These are phyloP conservation scores for Magallana nippona DNA, from an alignment of 2,888 invertebrate species.

Conservation along the genomic window DNA sequence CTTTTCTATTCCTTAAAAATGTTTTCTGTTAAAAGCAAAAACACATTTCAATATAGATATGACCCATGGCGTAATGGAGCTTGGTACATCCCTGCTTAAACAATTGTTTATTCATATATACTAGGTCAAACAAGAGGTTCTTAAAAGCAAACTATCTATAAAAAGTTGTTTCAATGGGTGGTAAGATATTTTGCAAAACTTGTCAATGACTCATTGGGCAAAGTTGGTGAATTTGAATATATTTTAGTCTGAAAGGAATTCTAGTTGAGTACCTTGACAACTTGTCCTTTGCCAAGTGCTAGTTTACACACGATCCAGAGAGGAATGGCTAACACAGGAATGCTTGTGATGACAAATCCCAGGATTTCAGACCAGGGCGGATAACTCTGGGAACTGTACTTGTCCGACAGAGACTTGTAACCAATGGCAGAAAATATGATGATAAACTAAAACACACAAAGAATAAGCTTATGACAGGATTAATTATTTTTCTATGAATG, in stretches of 20 bases:
- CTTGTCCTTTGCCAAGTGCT: conserved; percentile 52
- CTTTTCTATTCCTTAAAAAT: neutral
- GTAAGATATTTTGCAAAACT: no score
- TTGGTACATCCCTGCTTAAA: no score
- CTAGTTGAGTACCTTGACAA: conserved; percentile 55
- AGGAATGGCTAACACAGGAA: conserved; percentile 69
- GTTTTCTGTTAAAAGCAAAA: neutral
- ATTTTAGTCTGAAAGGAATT: no score
- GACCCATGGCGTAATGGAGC: no score
- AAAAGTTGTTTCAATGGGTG: no score
- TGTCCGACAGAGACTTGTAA: conserved; percentile 82
- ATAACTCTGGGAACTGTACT: conserved; percentile 85
- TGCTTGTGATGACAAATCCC: conserved; percentile 84
- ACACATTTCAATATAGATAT: neutral
- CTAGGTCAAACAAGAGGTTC: neutral
- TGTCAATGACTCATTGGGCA: no score
- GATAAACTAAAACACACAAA: conserved; percentile 64
- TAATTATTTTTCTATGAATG: neutral
- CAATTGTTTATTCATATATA: no score
- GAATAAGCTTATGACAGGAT: neutral
- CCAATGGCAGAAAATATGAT: conserved; percentile 86
- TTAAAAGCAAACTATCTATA: neutral
- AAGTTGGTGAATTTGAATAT: no score
- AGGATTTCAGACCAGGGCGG: conserved; percentile 86
- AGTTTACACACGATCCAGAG: conserved; percentile 61